Base-by-base conservation (phyloP, 1,140 invertebrate genomes). In the Hylyphantes graminicola region DNA sequence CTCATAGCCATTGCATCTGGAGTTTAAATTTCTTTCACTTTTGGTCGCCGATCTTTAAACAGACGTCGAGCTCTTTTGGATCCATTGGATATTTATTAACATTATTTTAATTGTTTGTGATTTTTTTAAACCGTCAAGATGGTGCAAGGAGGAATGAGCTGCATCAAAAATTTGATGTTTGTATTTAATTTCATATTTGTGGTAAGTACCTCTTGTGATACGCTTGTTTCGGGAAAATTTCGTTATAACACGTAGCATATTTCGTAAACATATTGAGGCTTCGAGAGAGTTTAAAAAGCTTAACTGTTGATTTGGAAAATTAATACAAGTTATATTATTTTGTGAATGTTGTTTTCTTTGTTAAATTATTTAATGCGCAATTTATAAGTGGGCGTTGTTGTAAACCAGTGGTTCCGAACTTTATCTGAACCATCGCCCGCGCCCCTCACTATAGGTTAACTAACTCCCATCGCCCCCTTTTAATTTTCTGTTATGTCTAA, bases 141-240 rank as follows among this genome's bases (percentile, higher is more conserved):
- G 87, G 86, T 86, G 61, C 74, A 86, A 59, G 87, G 86, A 21
- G 92, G 93, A 85, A 92, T 94, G 90, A 92, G 90, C 88, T 89
- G 92, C 76, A 91, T 96, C 87, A 96, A 96, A 92, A 95, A 94
- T 90, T 91, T 95, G 87, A 92, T 95, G 77, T 95, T 95, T 89
- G 91, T 94, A 87, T 95, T 95, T 92, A 96, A 96, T 90, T 91
- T 96, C 87, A 89, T 95, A 67, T 95, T 96, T 90, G 94, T 94
- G 90, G 95, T 96, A 90, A 95, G 93, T 92, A 87, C 61, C 65
- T n/a, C 53, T 76, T 64, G 11, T 13, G 11, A 10, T 59, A 13
- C n/a, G n/a, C n/a, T 3, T 59, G 57, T 59, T 59, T 59, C n/a
- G 12, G 35, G 35, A 35, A 35, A 35, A 5, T 35, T n/a, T n/a